A percentile compares a stretch with the other conserved stretches of the same genome.
Conservation (phyloP, 2,888 invertebrate species). For the Idaea straminata region DNA sequence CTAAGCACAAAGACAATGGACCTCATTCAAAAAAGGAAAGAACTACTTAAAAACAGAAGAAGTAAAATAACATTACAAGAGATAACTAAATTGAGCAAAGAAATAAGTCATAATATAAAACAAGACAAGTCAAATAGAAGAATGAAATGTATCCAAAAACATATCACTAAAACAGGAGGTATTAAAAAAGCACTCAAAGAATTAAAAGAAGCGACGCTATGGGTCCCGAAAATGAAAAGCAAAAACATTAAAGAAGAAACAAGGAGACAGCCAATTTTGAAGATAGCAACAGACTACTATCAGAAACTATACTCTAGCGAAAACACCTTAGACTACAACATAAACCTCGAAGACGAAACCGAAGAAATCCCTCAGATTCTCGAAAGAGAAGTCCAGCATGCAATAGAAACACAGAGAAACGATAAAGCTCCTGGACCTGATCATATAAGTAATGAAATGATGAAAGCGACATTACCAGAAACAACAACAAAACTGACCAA, state of each 20-base stretch:
- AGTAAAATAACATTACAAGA: no score
- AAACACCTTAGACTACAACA: neutral
- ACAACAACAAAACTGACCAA: constrained; percentile 5
- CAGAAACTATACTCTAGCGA: constrained; percentile 8
- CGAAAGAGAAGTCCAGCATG: constrained; percentile 14
- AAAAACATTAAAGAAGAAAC: constrained; percentile 11
- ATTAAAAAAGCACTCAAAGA: constrained; percentile 11
- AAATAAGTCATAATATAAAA: no score
- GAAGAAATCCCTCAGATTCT: constrained; percentile 10
- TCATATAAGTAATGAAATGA: constrained; percentile 11
- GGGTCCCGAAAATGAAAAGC: constrained; percentile 22
- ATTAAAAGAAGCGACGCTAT: constrained; percentile 17
- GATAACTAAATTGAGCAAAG: no score
- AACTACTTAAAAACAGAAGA: no score
- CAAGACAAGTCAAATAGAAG: no score
- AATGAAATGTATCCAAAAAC: no score
- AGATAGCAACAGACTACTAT: constrained; percentile 18
- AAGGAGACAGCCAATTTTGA: constrained; percentile 10
- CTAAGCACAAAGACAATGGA: no score
- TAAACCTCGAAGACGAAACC: constrained; percentile 1
- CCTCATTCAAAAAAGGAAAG: no score
- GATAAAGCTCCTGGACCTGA: constrained; percentile 19
- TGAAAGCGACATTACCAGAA: constrained; percentile 5
- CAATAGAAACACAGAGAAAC: constrained; percentile 16
- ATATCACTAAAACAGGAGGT: no score